These are phyloP conservation scores for Linyphia triangularis DNA, from an alignment of 2,888 invertebrate species.

Conservation along the genomic window DNA sequence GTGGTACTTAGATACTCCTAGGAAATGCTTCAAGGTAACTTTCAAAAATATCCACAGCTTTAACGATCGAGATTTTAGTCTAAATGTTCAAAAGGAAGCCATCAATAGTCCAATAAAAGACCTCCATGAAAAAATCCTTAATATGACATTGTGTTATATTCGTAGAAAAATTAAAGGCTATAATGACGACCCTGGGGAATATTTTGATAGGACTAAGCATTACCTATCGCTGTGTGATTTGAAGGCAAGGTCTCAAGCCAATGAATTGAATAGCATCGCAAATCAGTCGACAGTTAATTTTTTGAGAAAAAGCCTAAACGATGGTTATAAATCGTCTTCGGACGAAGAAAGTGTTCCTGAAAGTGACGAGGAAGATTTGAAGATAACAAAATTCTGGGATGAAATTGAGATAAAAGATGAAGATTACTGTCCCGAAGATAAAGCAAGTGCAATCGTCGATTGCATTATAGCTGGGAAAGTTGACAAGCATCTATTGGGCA, in stretches of 20 bases:
- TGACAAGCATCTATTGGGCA: slow-evolving; percentile 9
- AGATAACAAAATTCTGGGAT: background rate
- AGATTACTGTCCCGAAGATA: background rate
- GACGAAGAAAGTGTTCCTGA: slow-evolving; percentile 10
- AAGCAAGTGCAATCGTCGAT: background rate
- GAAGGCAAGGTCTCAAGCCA: background rate
- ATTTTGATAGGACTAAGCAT: background rate
- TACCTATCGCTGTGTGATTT: background rate
- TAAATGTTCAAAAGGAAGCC: background rate
- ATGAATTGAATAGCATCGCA: background rate
- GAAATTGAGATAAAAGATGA: background rate
- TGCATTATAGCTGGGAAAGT: background rate
- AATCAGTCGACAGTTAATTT: background rate
- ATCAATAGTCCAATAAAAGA: background rate
- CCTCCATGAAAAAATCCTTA: slow-evolving; percentile 22
- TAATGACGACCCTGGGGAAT: slow-evolving; percentile 10
- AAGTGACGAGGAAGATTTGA: background rate
- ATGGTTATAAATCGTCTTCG: background rate
- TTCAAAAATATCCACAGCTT: slow-evolving; percentile 16
- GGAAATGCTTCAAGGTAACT: slow-evolving; percentile 36
- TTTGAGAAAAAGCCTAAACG: too few relatives aligned
- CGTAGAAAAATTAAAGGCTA: background rate
- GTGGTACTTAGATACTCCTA: slow-evolving; percentile 49
- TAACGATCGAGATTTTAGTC: background rate
- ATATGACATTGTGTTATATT: background rate